Conservation (phyloP, 2,888 invertebrate species). For the Diaperis boleti region DNA sequence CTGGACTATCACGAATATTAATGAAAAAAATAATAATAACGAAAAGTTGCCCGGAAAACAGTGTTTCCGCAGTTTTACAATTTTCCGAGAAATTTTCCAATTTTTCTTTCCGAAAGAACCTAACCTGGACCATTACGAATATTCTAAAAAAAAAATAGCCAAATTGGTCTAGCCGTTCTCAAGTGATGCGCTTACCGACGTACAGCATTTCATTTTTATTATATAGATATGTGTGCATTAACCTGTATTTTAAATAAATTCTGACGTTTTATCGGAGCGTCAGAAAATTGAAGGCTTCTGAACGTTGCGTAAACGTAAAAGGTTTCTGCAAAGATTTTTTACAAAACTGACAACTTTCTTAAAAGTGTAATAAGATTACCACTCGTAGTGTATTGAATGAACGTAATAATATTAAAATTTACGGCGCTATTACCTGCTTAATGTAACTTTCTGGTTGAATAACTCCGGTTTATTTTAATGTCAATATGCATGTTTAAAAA, state of each 20-base stretch:
- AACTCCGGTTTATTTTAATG: slow-evolving; percentile 33
- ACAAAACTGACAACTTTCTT: slow-evolving; percentile 7
- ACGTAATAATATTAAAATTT: slow-evolving; percentile 30
- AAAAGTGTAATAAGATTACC: slow-evolving; percentile 3
- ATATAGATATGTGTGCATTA: not conserved
- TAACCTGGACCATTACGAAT: too few species aligned
- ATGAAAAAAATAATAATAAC: too few species aligned
- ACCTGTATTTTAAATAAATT: not conserved
- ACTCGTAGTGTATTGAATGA: not conserved
- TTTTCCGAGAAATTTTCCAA: too few species aligned
- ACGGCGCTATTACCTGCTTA: slow-evolving; percentile 24
- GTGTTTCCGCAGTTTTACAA: too few species aligned
- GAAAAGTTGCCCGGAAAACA: too few species aligned
- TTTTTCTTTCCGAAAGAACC: too few species aligned
- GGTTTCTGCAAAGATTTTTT: slow-evolving; percentile 10
- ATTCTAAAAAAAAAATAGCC: too few species aligned
- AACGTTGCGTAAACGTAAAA: not conserved
- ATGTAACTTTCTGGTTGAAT: slow-evolving; percentile 33
- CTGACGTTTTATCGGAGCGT: not conserved
- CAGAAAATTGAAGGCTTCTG: not conserved
- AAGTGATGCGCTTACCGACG: too few species aligned
- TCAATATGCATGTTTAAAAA: slow-evolving; percentile 28
- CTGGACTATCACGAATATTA: too few species aligned
- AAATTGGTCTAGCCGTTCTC: too few species aligned
- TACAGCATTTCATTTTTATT: too few species aligned